Conservation (phyloP, 2,888 invertebrate species). For the Tenthredo scrophulariae region DNA sequence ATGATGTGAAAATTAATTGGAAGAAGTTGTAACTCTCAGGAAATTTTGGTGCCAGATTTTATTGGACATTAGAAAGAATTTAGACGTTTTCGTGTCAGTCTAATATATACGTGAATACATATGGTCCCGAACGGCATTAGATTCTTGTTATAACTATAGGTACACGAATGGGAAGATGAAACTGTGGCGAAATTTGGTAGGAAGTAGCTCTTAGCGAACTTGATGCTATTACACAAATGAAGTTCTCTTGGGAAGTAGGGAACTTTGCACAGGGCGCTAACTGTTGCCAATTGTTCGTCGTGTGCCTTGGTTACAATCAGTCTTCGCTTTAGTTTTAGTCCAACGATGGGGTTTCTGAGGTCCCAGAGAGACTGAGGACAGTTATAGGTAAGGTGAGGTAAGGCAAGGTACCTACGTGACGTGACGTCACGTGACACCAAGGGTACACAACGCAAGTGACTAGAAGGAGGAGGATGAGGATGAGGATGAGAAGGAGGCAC, state of each 20-base stretch:
- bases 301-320: constrained; percentile 38
- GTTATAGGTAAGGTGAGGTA: background rate
- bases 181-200: background rate
- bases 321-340: constrained; percentile 26
- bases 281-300: constrained; percentile 40
- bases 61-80: background rate
- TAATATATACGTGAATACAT: background rate
- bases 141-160: background rate
- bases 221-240: constrained; percentile 2
- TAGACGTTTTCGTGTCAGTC: background rate
- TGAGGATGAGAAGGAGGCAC: too few relatives aligned
- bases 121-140: background rate
- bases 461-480: background rate
- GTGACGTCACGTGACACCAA: constrained; percentile 12
- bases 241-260: constrained; percentile 10
- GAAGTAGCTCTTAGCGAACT: constrained; percentile 4
- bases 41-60: background rate
- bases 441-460: constrained; percentile 1
- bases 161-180: background rate
- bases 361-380: background rate
- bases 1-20: background rate
- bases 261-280: constrained; percentile 18
- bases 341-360: background rate
- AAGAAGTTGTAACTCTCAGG: background rate
- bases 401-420: background rate